A percentile compares a stretch with the other conserved stretches of the same genome.
Evolutionary conservation across 2,113 vertebrate genomes (phyloP).

Genomic region (Rousettus leschenaultii): DNA sequence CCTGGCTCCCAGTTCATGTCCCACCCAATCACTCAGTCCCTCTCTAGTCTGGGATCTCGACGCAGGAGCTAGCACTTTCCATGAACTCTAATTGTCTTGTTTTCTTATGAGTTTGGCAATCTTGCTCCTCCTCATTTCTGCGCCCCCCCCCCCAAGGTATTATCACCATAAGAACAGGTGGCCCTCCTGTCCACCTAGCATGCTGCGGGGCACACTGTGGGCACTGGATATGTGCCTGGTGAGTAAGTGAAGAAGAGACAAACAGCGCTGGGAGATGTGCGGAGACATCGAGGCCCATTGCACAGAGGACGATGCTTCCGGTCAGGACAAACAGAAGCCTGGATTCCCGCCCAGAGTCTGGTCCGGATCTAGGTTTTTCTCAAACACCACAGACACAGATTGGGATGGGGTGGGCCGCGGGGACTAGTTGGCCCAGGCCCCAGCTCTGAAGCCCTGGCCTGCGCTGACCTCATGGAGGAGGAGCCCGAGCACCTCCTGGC

Average conservation of each 20-base stretch:
- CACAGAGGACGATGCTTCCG: accelerated
- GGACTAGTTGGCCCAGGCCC: not conserved
- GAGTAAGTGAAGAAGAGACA: not conserved
- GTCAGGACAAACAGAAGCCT: not conserved
- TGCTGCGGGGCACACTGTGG: accelerated
- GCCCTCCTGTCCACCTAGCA: not conserved
- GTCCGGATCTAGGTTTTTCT: not conserved
- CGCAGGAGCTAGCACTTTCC: not conserved
- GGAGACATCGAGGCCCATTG: not conserved
- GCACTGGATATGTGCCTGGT: too few species aligned
- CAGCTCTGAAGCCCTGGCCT: not conserved
- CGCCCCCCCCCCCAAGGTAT: not conserved
- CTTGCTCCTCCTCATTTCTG: not conserved
- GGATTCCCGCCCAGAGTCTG: not conserved
- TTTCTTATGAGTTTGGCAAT: not conserved
- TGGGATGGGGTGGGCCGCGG: too few species aligned
- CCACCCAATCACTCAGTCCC: not conserved
- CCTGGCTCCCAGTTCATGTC: not conserved
- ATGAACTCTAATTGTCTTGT: not conserved
- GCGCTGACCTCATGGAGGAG: not conserved
- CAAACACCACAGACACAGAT: not conserved
- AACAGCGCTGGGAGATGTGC: accelerated
- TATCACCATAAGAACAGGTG: not conserved
- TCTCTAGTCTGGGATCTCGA: not conserved
- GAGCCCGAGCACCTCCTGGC: accelerated